phyloP scores from a whole-genome alignment of 2,797 vertebrate species.

The Alosa sapidissima region DNA sequence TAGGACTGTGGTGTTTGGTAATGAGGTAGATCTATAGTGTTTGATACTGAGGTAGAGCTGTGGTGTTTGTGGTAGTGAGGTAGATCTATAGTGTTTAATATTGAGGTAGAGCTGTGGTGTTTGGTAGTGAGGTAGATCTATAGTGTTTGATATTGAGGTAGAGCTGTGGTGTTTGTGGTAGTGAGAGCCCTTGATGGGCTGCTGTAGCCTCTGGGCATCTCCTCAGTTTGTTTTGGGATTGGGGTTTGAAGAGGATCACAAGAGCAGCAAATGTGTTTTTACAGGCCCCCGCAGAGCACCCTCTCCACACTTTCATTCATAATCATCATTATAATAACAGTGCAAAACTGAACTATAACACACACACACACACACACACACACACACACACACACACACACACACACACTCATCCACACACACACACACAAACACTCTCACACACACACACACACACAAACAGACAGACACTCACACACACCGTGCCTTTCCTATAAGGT shows the following conservation, averaged over 20 bases:
- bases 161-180: no score
- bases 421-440: background rate
- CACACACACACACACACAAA: background rate
- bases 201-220: no score
- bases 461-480: background rate
- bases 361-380: constrained; percentile 3
- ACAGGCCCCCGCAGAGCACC: background rate
- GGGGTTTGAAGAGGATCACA: background rate
- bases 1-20: no score
- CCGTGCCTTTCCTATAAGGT: constrained; percentile 1
- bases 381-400: background rate
- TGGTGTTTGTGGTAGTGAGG: no score
- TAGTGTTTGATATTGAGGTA: no score
- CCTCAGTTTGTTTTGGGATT: no score
- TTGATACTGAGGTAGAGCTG: no score
- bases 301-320: background rate
- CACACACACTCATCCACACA: constrained; percentile 6
- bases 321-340: background rate
- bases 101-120: no score
- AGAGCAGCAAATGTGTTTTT: background rate
- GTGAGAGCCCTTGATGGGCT: no score
- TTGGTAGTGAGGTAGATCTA: no score
- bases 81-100: no score
- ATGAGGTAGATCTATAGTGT: no score
- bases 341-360: background rate